A percentile compares a stretch with the other conserved stretches of the same genome.
Conservation (phyloP, 2,797 vertebrate genomes). For the Leptodactylus fallax region DNA sequence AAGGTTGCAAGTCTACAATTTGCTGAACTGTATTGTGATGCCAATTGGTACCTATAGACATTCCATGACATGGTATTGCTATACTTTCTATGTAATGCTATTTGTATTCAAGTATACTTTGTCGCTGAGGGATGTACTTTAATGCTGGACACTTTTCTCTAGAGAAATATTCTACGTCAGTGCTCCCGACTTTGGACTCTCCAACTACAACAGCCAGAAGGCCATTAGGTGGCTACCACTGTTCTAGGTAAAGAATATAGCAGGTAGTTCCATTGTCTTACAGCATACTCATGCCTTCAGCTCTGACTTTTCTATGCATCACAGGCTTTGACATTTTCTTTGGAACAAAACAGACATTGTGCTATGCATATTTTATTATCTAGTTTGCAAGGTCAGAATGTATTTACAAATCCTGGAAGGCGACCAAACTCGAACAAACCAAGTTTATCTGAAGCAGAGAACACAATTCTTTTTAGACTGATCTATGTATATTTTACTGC, state of each 20-base stretch:
- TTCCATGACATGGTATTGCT: no score
- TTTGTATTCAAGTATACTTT: no score
- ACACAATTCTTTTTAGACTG: background rate
- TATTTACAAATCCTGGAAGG: background rate
- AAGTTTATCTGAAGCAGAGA: background rate
- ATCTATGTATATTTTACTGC: background rate
- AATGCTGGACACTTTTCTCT: no score
- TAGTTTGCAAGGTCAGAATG: background rate
- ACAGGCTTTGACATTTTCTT: background rate
- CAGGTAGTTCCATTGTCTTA: background rate
- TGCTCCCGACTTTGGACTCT: no score
- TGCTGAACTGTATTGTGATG: background rate
- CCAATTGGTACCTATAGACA: background rate
- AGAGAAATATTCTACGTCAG: no score
- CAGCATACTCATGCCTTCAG: background rate
- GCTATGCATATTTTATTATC: background rate
- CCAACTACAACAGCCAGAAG: no score
- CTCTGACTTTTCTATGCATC: background rate
- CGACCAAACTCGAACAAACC: background rate
- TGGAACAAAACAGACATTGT: background rate
- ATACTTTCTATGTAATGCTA: no score
- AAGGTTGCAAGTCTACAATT: background rate
- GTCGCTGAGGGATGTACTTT: no score
- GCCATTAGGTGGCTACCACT: no score
- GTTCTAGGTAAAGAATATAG: no score